These are phyloP conservation scores for Seira sanloemensis DNA, from an alignment of 2,888 invertebrate species.

Conservation along the genomic window DNA sequence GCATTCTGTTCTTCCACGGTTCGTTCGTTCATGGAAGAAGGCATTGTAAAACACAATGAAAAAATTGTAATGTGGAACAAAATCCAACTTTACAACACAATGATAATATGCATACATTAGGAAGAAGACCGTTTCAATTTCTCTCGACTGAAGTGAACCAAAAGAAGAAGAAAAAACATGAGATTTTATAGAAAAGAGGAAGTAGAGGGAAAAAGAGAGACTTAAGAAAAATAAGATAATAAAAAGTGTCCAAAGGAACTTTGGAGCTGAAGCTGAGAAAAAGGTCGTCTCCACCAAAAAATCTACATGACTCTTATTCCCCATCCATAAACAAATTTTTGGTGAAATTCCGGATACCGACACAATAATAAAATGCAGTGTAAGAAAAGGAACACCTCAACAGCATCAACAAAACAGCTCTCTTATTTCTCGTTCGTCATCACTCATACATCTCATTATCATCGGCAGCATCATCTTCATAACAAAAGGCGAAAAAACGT, in stretches of 20 bases:
- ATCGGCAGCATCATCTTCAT: constrained; percentile 14
- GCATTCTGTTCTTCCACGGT: constrained; percentile 4
- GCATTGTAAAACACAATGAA: neutral
- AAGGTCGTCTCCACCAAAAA: constrained; percentile 43
- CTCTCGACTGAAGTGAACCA: neutral
- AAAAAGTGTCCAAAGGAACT: constrained; percentile 44
- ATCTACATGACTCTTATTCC: neutral
- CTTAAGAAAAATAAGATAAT: constrained; percentile 35
- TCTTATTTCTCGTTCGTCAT: neutral
- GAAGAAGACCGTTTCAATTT: neutral
- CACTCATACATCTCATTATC: neutral
- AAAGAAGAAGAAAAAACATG: neutral
- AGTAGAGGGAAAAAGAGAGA: constrained; percentile 12
- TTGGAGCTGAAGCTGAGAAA: constrained; percentile 28
- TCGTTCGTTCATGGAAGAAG: neutral
- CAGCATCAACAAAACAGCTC: neutral
- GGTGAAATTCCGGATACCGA: neutral
- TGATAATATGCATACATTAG: neutral
- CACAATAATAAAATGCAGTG: neutral
- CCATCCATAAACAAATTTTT: constrained; percentile 12
- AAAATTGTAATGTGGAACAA: neutral
- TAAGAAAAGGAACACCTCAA: neutral
- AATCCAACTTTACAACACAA: neutral
- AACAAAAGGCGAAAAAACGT: constrained; percentile 28
- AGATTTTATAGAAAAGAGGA: neutral